These are phyloP conservation scores for Bombus consobrinus DNA, from an alignment of 1,140 invertebrate genomes.

Conservation along the genomic window DNA sequence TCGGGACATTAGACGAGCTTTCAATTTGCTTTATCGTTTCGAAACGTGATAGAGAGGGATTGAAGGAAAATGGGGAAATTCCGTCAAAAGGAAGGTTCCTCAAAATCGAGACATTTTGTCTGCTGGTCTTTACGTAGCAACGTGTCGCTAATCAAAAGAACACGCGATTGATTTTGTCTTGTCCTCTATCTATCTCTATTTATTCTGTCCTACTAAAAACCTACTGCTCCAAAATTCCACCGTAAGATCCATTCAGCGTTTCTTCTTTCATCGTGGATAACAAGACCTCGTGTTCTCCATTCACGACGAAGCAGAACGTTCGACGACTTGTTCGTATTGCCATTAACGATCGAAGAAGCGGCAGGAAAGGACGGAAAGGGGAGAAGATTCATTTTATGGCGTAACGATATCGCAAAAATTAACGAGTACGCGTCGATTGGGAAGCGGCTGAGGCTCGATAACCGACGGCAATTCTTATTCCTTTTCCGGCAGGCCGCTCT, in stretches of 20 bases:
- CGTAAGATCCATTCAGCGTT: neutral
- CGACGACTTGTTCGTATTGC: neutral
- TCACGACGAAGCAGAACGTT: neutral
- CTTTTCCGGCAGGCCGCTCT: neutral
- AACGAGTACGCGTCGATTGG: constrained; percentile 29
- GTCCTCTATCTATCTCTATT: neutral
- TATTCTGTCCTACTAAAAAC: neutral
- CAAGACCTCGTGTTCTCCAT: neutral
- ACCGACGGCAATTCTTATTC: constrained; percentile 40
- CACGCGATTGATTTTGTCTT: neutral
- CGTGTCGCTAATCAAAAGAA: neutral
- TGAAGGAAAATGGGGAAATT: constrained; percentile 1
- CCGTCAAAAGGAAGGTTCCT: neutral
- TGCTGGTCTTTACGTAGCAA: neutral
- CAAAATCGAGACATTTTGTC: neutral
- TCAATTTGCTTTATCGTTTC: constrained; percentile 29
- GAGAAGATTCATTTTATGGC: neutral
- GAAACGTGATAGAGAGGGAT: neutral
- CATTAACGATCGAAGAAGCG: neutral
- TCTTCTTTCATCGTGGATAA: neutral
- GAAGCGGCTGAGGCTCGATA: constrained; percentile 9
- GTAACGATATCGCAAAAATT: constrained; percentile 17
- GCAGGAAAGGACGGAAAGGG: neutral
- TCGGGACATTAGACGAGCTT: constrained; percentile 27
- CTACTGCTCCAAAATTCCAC: neutral